Evolutionary conservation across 2,113 vertebrate species (phyloP).

Genomic region (Pungitius pungitius): DNA sequence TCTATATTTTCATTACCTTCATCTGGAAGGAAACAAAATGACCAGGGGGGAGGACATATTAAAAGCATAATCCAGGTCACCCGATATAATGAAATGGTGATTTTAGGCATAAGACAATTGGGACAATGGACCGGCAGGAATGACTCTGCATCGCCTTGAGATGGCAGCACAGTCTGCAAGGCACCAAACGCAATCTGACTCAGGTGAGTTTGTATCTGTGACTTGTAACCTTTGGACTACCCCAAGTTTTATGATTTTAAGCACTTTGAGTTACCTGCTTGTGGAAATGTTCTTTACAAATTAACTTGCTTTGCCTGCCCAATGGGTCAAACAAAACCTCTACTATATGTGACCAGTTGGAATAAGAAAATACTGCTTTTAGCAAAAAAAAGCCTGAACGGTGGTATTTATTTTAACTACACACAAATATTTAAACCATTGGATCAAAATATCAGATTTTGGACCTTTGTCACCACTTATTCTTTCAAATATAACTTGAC

Average conservation of each 20-base stretch:
- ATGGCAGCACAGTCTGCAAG: conserved; percentile 48
- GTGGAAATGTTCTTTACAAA: too few species aligned
- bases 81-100: conserved; percentile 6
- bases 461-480: background rate
- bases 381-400: background rate
- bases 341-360: background rate
- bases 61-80: conserved; percentile 27
- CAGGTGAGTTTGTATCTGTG: background rate
- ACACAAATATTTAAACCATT: background rate
- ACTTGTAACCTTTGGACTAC: background rate
- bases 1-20: background rate
- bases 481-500: background rate
- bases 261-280: too few species aligned
- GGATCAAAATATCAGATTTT: background rate
- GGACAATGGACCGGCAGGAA: background rate
- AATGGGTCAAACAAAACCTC: background rate
- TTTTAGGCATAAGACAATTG: background rate
- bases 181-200: background rate
- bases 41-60: conserved; percentile 15
- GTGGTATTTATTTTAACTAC: background rate
- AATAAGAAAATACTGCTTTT: background rate
- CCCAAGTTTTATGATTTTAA: too few species aligned
- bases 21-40: background rate
- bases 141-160: conserved; percentile 41
- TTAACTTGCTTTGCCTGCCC: too few species aligned